phyloP scores from a whole-genome alignment of 2,888 invertebrate species.

The Spatulosminthurus flaviceps region DNA sequence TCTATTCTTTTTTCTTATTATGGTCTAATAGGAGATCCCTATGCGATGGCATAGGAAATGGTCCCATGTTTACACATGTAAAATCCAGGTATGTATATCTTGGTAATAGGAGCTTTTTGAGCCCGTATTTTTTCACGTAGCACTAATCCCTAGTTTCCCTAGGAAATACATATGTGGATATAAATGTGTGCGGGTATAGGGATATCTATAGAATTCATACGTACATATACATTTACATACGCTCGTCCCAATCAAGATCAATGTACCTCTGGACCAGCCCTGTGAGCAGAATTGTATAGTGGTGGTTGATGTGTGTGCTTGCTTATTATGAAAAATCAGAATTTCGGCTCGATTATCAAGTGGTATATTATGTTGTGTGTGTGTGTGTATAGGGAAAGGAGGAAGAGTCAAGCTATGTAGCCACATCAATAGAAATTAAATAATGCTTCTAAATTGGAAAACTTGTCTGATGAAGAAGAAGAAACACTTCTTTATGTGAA shows the following conservation, averaged over 20 bases:
- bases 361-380: too few species aligned
- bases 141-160: too few species aligned
- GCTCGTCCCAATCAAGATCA: background rate
- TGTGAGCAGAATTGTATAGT: background rate
- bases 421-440: conserved; percentile 16
- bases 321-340: conserved; percentile 3
- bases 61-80: background rate
- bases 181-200: too few species aligned
- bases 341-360: conserved; percentile 4
- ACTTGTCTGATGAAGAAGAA: conserved; percentile 9
- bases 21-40: too few species aligned
- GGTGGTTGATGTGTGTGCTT: background rate
- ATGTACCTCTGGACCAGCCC: background rate
- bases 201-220: background rate
- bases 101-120: background rate
- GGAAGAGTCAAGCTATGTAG: background rate
- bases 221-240: background rate
- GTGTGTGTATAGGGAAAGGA: too few species aligned
- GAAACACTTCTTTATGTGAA: conserved; percentile 20
- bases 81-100: background rate
- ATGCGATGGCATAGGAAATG: too few species aligned
- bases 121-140: too few species aligned
- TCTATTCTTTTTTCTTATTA: background rate
- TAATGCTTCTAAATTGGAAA: conserved; percentile 21
- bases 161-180: too few species aligned